Evolutionary conservation across 2,113 vertebrate species (phyloP), one percentile per base, ranked within the genome.

Genomic region (Petaurus breviceps): DNA sequence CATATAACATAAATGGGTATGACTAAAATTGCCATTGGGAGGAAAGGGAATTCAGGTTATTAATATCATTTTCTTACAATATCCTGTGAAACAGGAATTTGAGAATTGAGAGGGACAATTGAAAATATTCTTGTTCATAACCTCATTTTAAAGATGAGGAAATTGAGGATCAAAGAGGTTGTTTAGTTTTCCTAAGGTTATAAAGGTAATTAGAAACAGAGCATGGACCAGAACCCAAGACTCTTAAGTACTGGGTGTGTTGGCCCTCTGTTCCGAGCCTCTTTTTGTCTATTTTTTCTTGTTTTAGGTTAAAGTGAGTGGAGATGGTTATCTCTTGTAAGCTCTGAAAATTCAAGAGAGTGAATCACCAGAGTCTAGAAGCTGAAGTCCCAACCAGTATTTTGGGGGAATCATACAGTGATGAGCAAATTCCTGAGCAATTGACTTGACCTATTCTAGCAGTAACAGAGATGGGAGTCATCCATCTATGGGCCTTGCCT

Each of bases 1-100:
- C 54, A 96, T 95, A 95, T 90, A 91, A 97, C 93, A 94, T 93
- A 95, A 95, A 43, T 50, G 92, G 95, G 55, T 92, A 28, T 97
- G 92, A 95, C 1, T 89, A 92, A 93, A 53, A 46, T 52, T 91
- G 54, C 91, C 51, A 89, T 19, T 6, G 68, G 89, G 90, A 96
- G 84, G 61, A 51, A 54, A 96, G 55, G 54, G 97, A 94, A 68
- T 94, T 26, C 94, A 96, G 46, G 61, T 52, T 95, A n/a, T 93
- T 90, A 94, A 55, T 47, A 90, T 50, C 91, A 55, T 91, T 57
- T 94, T 57, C 53, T 94, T 92, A 84, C 37, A 84, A n/a, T n/a
- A 49, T 22, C 68, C 68, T 22, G 54, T 46, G 89, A 91, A 94
- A 43, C 23, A 3, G 25, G 61, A 92, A 84, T 54, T 90, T 47